Evolutionary conservation across 1,140 invertebrate genomes (phyloP).

Genomic region (Drosophila mayri): DNA sequence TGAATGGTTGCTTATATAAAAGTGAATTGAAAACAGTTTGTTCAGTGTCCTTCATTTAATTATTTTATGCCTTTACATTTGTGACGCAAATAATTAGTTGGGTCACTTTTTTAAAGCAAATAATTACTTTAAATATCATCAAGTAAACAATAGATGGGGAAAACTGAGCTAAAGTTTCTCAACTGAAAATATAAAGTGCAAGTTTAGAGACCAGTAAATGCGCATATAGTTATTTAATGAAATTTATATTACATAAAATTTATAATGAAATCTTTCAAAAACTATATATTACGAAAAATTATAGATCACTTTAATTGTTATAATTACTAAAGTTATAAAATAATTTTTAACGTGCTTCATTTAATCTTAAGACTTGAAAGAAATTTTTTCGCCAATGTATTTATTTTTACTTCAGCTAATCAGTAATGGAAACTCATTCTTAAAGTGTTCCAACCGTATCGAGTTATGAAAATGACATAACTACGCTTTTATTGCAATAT

Average conservation of each 20-base stretch:
- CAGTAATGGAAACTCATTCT: background rate
- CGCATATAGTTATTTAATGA: no score
- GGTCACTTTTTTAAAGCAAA: slow-evolving; percentile 7
- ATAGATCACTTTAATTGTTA: background rate
- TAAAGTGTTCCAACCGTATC: background rate
- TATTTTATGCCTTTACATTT: slow-evolving; percentile 3
- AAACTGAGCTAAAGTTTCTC: background rate
- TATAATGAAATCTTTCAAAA: background rate
- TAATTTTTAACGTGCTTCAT: background rate
- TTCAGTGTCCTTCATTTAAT: slow-evolving; percentile 1
- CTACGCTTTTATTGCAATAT: background rate
- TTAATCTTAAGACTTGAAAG: background rate
- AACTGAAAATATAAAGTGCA: background rate
- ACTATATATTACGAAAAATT: background rate
- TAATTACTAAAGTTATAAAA: background rate
- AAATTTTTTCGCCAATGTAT: background rate
- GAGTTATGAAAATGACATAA: background rate
- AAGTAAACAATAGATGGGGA: slow-evolving; percentile 5
- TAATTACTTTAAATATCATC: slow-evolving; percentile 25
- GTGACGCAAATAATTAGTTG: slow-evolving; percentile 26
- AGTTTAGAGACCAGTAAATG: background rate
- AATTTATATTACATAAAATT: no score
- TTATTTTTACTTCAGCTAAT: background rate
- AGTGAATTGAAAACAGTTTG: slow-evolving; percentile 2
- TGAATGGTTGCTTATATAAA: slow-evolving; percentile 28